Evolutionary conservation across 2,888 invertebrate species (phyloP), one percentile per base, ranked within the genome.

Genomic region (Nebria salina): DNA sequence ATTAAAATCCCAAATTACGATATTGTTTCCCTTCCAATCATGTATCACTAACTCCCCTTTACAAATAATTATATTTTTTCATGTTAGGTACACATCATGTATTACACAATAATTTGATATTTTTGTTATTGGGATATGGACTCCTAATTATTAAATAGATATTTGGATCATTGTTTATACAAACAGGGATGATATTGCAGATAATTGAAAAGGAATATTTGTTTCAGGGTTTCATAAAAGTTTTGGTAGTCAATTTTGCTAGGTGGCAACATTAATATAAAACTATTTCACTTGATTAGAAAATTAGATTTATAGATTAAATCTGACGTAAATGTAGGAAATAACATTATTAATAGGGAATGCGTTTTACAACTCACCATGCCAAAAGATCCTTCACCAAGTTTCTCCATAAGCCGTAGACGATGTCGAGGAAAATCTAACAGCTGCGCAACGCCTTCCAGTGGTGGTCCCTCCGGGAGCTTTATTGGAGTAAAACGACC

Each of bases 371-470:
- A 54, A 90, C 92, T 92, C 87, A 96, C 96, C 92, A 94, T 94
- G 87, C 96, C 96, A 88, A 96, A 96, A 84, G 95, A 94, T 84
- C 96, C 96, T 89, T 96, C 96, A 83, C 96, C 97, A 76, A 97
- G 92, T 88, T 95, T 96, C 88, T 96, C 95, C 83, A 96, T 90
- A 85, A 96, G 94, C 87, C 95, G 91, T 86, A 97, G 92, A 88
- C 95, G 92, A 90, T 95, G 95, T 87, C 96, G 92, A 85, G 96
- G 95, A 88, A 96, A 94, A 87, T 96, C 95, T 85, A 94, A 91
- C 87, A 95, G 92, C 87, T 92, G 92, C 86, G 92, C 91, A 86
- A 92, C 92, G 83, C 92, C 92, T 89, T 93, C 93, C 88, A 92
- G 91, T 87, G 93, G 93, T 86, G 92, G 92, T 78, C 92, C 93